Base-by-base conservation (phyloP, 2,888 invertebrate genomes). In the Drosophila borborema region DNA sequence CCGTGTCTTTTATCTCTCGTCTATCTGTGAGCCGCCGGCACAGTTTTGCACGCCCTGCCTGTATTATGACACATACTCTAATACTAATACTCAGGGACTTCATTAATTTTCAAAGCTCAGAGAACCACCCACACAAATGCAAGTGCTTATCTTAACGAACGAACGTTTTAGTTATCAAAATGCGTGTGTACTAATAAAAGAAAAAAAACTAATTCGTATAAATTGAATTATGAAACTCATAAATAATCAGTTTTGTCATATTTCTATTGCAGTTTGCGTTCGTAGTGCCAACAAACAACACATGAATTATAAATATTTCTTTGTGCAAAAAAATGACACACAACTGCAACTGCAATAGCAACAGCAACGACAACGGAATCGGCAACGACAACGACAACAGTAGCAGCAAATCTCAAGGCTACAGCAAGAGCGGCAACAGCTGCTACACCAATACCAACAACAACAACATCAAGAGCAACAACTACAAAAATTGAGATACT, bases 281-380 rank as follows among this genome's bases (percentile, higher is more conserved):
- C 64, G 64, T 72, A 63, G 70, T 60, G 63, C 63, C 58, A 51
- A 58, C 46, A 48, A 59, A 28, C 56, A 65, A 66, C 72, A 77
- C 68, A 81, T 74, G 61, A 76, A 67, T 67, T 81, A 72, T 72
- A 81, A 74, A 81, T 77, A 79, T 70, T 74, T 74, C 45, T 68
- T 62, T 70, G 71, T 72, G 51, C 78, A 78, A 84, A 84, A 84
- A 84, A 81, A 85, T 86, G 86, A 86, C 88, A 86, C 74, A 84
- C 69, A 74, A 69, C 68, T 70, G 77, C 74, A 74, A 51, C 55
- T 18, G 41, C 55, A 56, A 55, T 12, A 49, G 43, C 63, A 74
- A 40, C 61, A 64, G 49, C 51, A 67, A 63, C 63, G 64, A 31
- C 60, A 49, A 53, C 40, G 49, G n/a, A 58, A 74, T n/a, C 6